Evolutionary conservation across 2,888 invertebrate genomes (phyloP).

Genomic region (Parasteatoda lunata): DNA sequence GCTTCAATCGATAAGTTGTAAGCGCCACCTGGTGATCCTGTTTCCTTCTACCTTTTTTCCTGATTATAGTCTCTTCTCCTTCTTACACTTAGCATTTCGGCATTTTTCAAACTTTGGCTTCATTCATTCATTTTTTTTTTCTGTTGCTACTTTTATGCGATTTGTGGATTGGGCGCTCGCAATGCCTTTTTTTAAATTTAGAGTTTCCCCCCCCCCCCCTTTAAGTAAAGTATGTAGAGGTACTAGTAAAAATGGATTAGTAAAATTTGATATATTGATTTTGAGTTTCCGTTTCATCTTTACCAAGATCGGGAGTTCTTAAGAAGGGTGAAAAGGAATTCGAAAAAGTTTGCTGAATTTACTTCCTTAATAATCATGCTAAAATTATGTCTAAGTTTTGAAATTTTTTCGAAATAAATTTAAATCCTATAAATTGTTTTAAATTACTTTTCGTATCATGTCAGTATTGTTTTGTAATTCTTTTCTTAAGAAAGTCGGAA

Average conservation of each 20-base stretch:
- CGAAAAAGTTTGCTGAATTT: no score
- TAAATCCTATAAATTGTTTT: no score
- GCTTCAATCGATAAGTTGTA: not conserved
- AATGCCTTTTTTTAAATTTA: not conserved
- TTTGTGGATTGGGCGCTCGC: conserved; percentile 11
- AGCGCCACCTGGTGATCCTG: not conserved
- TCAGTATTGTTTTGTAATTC: no score
- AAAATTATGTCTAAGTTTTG: no score
- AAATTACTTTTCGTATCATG: no score
- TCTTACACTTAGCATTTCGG: conserved; percentile 5
- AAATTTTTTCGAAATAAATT: no score
- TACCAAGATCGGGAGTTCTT: not conserved
- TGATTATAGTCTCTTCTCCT: conserved; percentile 1
- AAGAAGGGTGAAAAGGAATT: not conserved
- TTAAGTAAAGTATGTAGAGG: conserved; percentile 7
- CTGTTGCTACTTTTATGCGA: conserved; percentile 37
- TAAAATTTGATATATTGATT: conserved; percentile 43
- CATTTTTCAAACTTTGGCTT: conserved; percentile 44
- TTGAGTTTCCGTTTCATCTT: not conserved
- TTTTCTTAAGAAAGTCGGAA: no score
- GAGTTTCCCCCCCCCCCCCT: not conserved
- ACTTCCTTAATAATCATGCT: no score
- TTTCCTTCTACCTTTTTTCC: not conserved
- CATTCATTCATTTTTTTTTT: conserved; percentile 11
- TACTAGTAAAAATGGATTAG: conserved; percentile 42